Evolutionary conservation across 2,888 invertebrate species (phyloP).

Genomic region (Clistopyga incitator): DNA sequence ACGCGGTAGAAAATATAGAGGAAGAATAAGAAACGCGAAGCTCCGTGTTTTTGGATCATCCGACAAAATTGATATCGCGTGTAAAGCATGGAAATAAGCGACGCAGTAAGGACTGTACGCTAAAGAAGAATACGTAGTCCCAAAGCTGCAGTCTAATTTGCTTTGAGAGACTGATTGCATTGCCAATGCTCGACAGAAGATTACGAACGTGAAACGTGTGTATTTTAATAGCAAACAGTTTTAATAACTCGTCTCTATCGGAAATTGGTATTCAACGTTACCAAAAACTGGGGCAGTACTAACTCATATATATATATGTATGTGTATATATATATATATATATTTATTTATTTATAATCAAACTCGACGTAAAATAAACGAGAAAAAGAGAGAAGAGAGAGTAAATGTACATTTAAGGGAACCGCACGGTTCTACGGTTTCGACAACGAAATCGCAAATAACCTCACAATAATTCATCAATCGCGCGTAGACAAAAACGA

Average conservation of each 20-base stretch:
- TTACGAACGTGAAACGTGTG: conserved; percentile 66
- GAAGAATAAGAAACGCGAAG: conserved; percentile 14
- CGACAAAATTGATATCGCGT: not conserved
- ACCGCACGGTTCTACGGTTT: conserved; percentile 46
- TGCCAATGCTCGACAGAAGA: conserved; percentile 68
- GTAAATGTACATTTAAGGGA: conserved; percentile 43
- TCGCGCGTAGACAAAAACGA: conserved; percentile 72
- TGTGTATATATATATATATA: conserved; percentile 12
- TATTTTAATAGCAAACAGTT: conserved; percentile 71
- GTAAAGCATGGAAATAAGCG: conserved; percentile 13
- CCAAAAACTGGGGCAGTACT: conserved; percentile 4
- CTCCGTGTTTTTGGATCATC: not conserved
- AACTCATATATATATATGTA: not conserved
- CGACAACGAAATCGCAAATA: conserved; percentile 77
- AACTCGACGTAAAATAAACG: conserved; percentile 26
- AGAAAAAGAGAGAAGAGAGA: conserved; percentile 47
- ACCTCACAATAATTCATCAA: conserved; percentile 74
- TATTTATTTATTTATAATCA: conserved; percentile 1
- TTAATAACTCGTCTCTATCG: conserved; percentile 6
- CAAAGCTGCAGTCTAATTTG: conserved; percentile 19
- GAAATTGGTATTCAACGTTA: conserved; percentile 20
- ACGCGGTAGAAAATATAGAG: not conserved
- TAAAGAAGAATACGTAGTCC: conserved; percentile 15
- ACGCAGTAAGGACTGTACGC: conserved; percentile 4
- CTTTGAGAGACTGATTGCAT: conserved; percentile 29